A percentile compares a stretch with the other conserved stretches of the same genome.
phyloP scores from a whole-genome alignment of 2,113 vertebrate genomes.

The Astatoreochromis straeleni region DNA sequence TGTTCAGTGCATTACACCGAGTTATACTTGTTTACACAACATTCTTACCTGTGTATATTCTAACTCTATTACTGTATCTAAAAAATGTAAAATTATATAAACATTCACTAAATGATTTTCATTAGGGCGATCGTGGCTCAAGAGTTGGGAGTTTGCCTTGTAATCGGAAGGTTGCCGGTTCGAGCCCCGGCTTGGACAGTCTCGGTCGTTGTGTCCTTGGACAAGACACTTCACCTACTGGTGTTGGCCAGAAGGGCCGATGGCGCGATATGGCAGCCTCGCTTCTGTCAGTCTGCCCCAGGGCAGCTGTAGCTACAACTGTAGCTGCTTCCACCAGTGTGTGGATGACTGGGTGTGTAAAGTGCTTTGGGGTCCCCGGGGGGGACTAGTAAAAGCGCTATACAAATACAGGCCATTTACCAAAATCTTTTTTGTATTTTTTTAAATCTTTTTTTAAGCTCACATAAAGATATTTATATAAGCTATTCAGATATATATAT shows the following conservation, averaged over 20 bases:
- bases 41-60: not conserved
- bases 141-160: no score
- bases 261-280: no score
- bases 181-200: accelerated
- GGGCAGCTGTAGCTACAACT: not conserved
- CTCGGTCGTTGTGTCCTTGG: not conserved
- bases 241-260: not conserved
- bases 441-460: no score
- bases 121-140: no score
- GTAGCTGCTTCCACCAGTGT: not conserved
- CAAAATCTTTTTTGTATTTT: no score
- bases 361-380: no score
- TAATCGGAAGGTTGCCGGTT: accelerated
- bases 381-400: no score
- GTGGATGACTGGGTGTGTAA: no score
- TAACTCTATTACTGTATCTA: not conserved
- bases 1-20: not conserved
- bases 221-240: not conserved
- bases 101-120: not conserved
- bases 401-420: no score
- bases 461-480: no score
- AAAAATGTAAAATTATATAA: not conserved
- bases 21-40: not conserved
- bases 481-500: no score
- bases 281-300: not conserved